Percentiles rank a stretch among this genome's conserved stretches.
phyloP scores from a whole-genome alignment of 2,113 vertebrate genomes.

The Irena cyanogastra region DNA sequence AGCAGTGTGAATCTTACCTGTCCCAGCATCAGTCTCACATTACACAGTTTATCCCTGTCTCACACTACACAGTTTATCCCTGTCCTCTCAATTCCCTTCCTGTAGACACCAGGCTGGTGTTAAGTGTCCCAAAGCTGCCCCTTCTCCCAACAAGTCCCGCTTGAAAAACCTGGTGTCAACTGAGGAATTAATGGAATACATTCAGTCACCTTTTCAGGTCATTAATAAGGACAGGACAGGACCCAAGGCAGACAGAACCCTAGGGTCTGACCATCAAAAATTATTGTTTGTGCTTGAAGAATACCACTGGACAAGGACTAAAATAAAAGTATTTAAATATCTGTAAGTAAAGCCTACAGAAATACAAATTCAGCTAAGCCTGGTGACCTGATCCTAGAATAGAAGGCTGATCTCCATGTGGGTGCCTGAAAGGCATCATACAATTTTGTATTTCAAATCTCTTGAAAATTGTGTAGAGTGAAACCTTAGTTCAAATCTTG shows the following conservation, averaged over 20 bases:
- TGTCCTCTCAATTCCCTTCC: fast-evolving
- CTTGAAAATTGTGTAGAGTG: background rate
- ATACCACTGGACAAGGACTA: background rate
- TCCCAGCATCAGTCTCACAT: background rate
- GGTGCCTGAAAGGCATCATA: background rate
- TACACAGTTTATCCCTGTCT: fast-evolving
- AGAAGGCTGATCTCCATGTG: fast-evolving
- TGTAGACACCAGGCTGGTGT: background rate
- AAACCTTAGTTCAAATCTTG: background rate
- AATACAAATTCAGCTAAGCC: background rate
- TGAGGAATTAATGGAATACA: background rate
- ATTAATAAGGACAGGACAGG: background rate
- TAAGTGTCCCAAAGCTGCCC: fast-evolving
- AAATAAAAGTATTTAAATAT: background rate
- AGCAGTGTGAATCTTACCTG: background rate
- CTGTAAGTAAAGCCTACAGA: background rate
- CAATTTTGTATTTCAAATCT: background rate
- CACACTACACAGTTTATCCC: too few relatives aligned
- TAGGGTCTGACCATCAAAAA: background rate
- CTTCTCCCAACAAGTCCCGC: fast-evolving
- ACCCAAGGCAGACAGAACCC: background rate
- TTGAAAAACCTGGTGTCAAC: background rate
- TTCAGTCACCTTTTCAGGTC: fast-evolving
- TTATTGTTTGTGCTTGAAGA: background rate
- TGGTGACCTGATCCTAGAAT: background rate